Evolutionary conservation across 1,140 invertebrate species (phyloP).

Genomic region (Scaptomyza montana): DNA sequence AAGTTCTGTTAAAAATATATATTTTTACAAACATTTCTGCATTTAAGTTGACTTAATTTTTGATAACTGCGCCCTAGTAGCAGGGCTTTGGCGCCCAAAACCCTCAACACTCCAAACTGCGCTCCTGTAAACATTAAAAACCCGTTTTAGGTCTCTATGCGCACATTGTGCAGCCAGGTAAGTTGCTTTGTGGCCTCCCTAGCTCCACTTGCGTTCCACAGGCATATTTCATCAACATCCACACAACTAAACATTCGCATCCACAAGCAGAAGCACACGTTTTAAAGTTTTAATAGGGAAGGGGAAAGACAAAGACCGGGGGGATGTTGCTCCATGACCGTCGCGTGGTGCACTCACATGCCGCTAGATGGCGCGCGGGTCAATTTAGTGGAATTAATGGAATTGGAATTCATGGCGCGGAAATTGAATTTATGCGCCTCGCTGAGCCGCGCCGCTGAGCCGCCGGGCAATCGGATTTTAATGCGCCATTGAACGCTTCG

Average conservation of each 20-base stretch:
- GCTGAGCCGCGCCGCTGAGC: conserved; percentile 40
- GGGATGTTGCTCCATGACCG: conserved; percentile 37
- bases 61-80: too few relatives aligned
- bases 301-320: not conserved
- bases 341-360: conserved; percentile 62
- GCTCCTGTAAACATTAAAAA: conserved; percentile 51
- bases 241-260: conserved; percentile 24
- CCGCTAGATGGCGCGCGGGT: conserved; percentile 82
- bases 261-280: conserved; percentile 16
- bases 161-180: conserved; percentile 39
- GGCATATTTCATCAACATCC: conserved; percentile 41
- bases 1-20: too few relatives aligned
- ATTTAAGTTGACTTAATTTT: too few relatives aligned
- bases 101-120: conserved; percentile 13
- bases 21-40: too few relatives aligned
- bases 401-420: conserved; percentile 83
- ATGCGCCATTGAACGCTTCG: conserved; percentile 81
- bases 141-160: conserved; percentile 45
- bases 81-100: conserved; percentile 22
- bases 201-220: conserved; percentile 64
- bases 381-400: conserved; percentile 84
- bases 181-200: conserved; percentile 29
- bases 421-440: conserved; percentile 80
- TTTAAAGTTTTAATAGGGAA: conserved; percentile 47
- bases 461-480: conserved; percentile 73